phyloP scores from a whole-genome alignment of 2,113 vertebrate species.

The Eptesicus fuscus region DNA sequence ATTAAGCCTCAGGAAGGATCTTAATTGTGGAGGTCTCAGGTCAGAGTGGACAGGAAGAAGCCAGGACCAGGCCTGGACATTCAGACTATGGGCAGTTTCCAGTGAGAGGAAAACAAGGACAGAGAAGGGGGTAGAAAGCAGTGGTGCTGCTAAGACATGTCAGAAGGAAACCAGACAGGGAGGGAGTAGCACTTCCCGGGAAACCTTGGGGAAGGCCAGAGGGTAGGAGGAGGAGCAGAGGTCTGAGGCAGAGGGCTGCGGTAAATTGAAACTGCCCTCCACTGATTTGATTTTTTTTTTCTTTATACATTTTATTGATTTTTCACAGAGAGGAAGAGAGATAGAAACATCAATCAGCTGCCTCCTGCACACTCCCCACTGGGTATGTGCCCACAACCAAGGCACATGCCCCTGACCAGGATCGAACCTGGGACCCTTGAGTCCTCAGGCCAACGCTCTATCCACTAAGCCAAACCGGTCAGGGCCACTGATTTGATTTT shows the following conservation, averaged over 20 bases:
- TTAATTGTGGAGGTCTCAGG: not conserved
- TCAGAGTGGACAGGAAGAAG: not conserved
- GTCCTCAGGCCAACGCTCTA: no score
- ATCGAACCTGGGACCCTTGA: no score
- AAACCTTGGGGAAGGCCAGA: not conserved
- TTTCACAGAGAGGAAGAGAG: no score
- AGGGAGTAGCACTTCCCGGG: not conserved
- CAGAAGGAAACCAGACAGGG: not conserved
- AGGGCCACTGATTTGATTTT: fast-evolving
- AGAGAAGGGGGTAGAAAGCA: not conserved
- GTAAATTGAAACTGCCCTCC: not conserved
- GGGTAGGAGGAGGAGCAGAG: not conserved
- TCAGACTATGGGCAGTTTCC: not conserved
- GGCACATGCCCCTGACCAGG: no score
- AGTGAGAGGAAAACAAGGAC: not conserved
- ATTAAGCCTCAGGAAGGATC: not conserved
- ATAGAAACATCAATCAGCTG: no score
- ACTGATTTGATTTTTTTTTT: not conserved
- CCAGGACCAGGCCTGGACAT: not conserved
- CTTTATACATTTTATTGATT: no score
- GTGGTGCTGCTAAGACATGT: not conserved
- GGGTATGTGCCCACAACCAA: no score
- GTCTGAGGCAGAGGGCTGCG: not conserved
- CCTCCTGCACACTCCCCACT: no score
- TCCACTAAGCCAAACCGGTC: no score